These are phyloP conservation scores for Troides oblongomaculatus DNA, from an alignment of 2,888 invertebrate genomes.

Conservation along the genomic window DNA sequence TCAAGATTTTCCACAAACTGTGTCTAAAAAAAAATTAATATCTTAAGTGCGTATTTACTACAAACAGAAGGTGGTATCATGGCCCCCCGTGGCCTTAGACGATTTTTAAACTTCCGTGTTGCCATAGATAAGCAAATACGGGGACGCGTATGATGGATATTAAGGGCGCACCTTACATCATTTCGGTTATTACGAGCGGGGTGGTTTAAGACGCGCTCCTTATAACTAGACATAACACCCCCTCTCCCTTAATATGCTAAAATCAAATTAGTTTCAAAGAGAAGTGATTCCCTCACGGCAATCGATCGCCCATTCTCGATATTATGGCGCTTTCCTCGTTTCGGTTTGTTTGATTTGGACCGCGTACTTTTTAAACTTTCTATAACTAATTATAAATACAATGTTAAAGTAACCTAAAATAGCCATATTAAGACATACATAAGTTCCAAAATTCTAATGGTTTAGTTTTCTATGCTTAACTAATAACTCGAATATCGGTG, in stretches of 20 bases:
- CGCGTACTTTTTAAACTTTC: slow-evolving; percentile 55
- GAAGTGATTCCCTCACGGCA: slow-evolving; percentile 69
- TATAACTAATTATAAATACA: slow-evolving; percentile 38
- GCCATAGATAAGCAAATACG: slow-evolving; percentile 79
- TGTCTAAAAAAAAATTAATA: slow-evolving; percentile 51
- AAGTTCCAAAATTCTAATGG: no score
- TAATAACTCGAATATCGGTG: slow-evolving; percentile 27
- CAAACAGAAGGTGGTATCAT: slow-evolving; percentile 34
- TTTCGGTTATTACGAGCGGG: slow-evolving; percentile 74
- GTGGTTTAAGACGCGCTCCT: slow-evolving; percentile 72
- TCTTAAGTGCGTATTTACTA: slow-evolving; percentile 61
- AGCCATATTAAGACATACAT: no score
- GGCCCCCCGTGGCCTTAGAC: slow-evolving; percentile 50
- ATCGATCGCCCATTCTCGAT: slow-evolving; percentile 70
- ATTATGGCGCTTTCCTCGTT: slow-evolving; percentile 49
- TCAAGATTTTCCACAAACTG: background rate
- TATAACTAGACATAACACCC: slow-evolving; percentile 69
- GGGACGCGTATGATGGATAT: slow-evolving; percentile 79
- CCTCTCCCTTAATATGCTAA: slow-evolving; percentile 74
- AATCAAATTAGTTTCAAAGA: slow-evolving; percentile 79
- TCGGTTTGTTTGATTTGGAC: slow-evolving; percentile 51
- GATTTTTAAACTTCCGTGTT: slow-evolving; percentile 79
- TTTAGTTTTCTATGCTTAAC: background rate
- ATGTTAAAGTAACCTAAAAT: background rate
- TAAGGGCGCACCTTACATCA: slow-evolving; percentile 80